phyloP scores from a whole-genome alignment of 53 echinoderm and acorn worm species.

The Holothuria leucospilota region DNA sequence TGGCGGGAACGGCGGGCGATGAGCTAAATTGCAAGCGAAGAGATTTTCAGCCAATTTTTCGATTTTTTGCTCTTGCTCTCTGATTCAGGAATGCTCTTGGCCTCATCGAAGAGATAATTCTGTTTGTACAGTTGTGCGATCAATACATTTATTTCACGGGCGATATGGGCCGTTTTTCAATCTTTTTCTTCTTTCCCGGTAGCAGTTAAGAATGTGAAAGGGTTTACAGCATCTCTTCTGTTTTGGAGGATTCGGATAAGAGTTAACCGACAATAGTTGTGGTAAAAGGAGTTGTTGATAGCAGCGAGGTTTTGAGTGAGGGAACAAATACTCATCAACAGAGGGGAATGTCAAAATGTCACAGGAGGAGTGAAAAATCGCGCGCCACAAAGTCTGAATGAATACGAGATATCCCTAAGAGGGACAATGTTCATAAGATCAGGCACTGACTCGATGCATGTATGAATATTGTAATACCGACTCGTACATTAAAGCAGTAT shows the following conservation, averaged over 20 bases:
- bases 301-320: slow-evolving; percentile 46
- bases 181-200: slow-evolving; percentile 31
- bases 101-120: slow-evolving; percentile 84
- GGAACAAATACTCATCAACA: not conserved
- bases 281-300: slow-evolving; percentile 41
- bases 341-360: slow-evolving; percentile 36
- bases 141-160: slow-evolving; percentile 75
- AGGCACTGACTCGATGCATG: slow-evolving; percentile 10
- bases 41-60: slow-evolving; percentile 73
- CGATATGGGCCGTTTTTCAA: slow-evolving; percentile 71
- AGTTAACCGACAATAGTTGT: slow-evolving; percentile 53
- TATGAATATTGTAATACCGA: slow-evolving; percentile 26
- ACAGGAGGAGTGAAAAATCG: slow-evolving; percentile 39
- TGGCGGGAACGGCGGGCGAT: slow-evolving; percentile 21
- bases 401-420: slow-evolving; percentile 44
- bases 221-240: not conserved
- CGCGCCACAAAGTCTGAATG: slow-evolving; percentile 33
- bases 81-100: slow-evolving; percentile 70
- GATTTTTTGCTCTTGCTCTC: slow-evolving; percentile 69
- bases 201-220: slow-evolving; percentile 14
- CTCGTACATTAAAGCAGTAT: slow-evolving; percentile 10
- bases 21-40: slow-evolving; percentile 59
- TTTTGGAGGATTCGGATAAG: slow-evolving; percentile 45
- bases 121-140: slow-evolving; percentile 96
- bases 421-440: slow-evolving; percentile 38